phyloP scores from a whole-genome alignment of 2,113 vertebrate genomes.

The Actenoides lindsayi region DNA sequence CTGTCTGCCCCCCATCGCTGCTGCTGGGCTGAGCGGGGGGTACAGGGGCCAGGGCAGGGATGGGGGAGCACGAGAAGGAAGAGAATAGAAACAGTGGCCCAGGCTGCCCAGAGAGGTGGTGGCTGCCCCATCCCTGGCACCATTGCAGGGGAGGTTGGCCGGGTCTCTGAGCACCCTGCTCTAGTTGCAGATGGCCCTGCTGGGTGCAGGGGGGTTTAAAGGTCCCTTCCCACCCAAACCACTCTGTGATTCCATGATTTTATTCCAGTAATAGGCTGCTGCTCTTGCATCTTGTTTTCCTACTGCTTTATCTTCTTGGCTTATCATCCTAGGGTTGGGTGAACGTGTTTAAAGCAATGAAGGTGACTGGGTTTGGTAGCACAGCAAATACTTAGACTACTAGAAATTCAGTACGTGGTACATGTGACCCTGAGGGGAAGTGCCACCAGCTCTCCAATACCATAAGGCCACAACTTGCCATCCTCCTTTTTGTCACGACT shows the following conservation, averaged over 20 bases:
- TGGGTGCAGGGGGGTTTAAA: neutral
- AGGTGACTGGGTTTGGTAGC: neutral
- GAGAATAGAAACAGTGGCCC: too few relatives aligned
- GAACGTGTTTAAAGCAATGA: neutral
- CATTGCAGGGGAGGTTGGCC: too few relatives aligned
- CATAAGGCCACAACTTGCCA: neutral
- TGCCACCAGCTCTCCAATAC: accelerated
- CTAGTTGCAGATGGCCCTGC: too few relatives aligned
- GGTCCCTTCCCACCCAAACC: neutral
- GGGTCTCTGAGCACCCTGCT: too few relatives aligned
- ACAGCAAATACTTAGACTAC: neutral
- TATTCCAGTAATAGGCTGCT: neutral
- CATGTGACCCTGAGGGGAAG: neutral
- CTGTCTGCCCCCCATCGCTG: too few relatives aligned
- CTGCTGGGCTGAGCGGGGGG: too few relatives aligned
- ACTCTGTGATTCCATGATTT: neutral
- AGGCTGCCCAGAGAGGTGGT: too few relatives aligned
- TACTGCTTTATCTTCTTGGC: neutral
- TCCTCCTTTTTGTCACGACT: neutral
- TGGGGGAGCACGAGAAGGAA: too few relatives aligned
- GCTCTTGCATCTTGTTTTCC: neutral
- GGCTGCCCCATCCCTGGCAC: too few relatives aligned
- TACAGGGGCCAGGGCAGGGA: too few relatives aligned
- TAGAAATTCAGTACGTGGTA: accelerated
- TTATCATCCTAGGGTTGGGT: neutral